These are phyloP conservation scores for Mohoua ochrocephala DNA, from an alignment of 2,113 vertebrate genomes.

Conservation along the genomic window DNA sequence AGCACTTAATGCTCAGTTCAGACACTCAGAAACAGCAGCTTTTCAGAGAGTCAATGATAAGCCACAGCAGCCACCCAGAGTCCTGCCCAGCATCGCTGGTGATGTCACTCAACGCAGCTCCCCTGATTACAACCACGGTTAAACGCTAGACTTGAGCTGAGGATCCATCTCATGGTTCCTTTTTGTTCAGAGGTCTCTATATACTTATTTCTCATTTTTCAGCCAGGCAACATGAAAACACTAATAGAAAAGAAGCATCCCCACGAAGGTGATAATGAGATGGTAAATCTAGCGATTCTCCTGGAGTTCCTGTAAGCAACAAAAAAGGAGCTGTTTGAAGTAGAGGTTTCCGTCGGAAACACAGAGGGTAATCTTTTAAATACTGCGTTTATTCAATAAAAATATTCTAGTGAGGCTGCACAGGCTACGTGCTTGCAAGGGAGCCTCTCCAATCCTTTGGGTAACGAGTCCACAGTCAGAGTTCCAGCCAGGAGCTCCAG, in stretches of 20 bases:
- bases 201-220: slow-evolving; percentile 33
- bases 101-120: background rate
- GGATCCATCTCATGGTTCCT: background rate
- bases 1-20: background rate
- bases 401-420: background rate
- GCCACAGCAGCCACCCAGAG: background rate
- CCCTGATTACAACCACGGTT: background rate
- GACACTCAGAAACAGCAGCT: background rate
- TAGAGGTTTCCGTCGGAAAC: background rate
- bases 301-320: slow-evolving; percentile 32
- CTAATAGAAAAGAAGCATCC: slow-evolving; percentile 52
- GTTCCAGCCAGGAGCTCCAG: background rate
- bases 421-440: background rate
- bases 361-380: slow-evolving; percentile 34
- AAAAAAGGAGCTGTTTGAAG: slow-evolving; percentile 34
- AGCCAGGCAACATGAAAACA: slow-evolving; percentile 42
- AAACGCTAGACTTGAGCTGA: slow-evolving; percentile 29
- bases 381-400: slow-evolving; percentile 14
- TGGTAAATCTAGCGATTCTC: slow-evolving; percentile 43
- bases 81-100: background rate
- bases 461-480: background rate
- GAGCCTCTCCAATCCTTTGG: background rate
- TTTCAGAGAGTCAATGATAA: background rate
- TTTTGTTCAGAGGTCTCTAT: slow-evolving; percentile 22
- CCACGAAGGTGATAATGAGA: slow-evolving; percentile 56